Conservation (phyloP, 2,113 vertebrate species). For the Campylomormyrus numenius region DNA sequence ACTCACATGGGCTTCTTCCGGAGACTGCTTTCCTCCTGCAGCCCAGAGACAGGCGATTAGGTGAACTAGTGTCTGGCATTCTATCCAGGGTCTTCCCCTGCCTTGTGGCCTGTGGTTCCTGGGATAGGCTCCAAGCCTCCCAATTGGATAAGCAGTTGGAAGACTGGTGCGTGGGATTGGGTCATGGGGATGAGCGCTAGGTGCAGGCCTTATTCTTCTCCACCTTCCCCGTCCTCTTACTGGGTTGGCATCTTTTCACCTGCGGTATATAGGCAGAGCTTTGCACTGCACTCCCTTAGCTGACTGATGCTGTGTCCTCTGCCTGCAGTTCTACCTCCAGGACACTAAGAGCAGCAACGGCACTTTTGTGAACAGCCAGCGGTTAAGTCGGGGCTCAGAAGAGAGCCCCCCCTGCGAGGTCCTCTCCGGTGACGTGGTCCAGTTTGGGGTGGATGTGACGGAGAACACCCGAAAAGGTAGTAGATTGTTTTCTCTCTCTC, state of each 20-base stretch:
- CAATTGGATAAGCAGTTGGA: not conserved
- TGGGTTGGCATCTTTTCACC: not conserved
- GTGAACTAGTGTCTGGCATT: not conserved
- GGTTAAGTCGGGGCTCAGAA: conserved; percentile 94
- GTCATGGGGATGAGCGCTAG: not conserved
- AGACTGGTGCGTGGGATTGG: not conserved
- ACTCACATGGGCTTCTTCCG: not conserved
- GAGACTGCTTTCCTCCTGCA: not conserved
- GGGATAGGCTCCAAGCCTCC: not conserved
- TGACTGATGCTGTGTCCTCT: conserved; percentile 15
- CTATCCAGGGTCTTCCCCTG: not conserved
- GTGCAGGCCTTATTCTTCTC: not conserved
- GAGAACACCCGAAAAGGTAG: conserved; percentile 98
- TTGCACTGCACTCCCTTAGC: not conserved
- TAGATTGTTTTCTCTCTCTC: too few species aligned
- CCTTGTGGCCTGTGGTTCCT: not conserved
- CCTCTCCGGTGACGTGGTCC: conserved; percentile 94
- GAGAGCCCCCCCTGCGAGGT: conserved; percentile 98
- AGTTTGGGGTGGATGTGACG: conserved; percentile 96
- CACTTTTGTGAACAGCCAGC: conserved; percentile 98
- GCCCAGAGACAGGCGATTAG: not conserved
- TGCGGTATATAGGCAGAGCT: not conserved
- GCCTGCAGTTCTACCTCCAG: conserved; percentile 92
- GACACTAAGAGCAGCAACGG: conserved; percentile 99
- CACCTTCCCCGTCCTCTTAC: not conserved